Evolutionary conservation across 1,140 invertebrate genomes (phyloP), one percentile per base, ranked within the genome.

Genomic region (Sycophaga agraensis): DNA sequence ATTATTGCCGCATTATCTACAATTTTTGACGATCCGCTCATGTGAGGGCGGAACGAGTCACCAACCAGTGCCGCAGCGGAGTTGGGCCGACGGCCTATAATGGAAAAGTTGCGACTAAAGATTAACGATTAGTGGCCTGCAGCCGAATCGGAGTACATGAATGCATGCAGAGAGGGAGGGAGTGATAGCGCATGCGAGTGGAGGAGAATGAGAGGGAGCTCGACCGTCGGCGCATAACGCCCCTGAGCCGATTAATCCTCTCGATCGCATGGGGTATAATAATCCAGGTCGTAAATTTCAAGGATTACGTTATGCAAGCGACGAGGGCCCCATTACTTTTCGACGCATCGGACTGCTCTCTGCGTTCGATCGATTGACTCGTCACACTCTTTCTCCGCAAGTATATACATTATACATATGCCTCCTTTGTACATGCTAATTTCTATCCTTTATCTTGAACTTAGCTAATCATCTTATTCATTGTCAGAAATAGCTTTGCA

Each of bases 211-310:
- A 9, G 21, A 14, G 35, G 14, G 5, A 31, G 46, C 6, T 49
- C 9, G 19, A 37, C 28, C 63, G 62, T 50, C 50, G 51, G 48
- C 61, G 43, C 51, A 64, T 66, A 66, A 67, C 48, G 45, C 61
- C 60, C 40, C 46, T 64, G 59, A 66, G 62, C 64, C 54, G 60
- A 69, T 71, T 65, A 65, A 68, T 65, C 65, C 45, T 48, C 12
- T 5, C 40, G 35, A 48, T 62, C 62, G 55, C 35, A 51, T n/a
- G 42, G 16, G 28, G 37, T 63, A 49, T 61, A 59, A 68, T 68
- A 66, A 68, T 63, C 65, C 53, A 46, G 57, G 59, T 55, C 59
- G 55, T 68, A 68, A 68, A 68, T 68, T 66, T 65, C 40, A 16
- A 63, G 65, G 67, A 66, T 68, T 65, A 66, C 53, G 59, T 66